Conservation (phyloP, 2,888 invertebrate genomes). For the Ormyrus thymus region DNA sequence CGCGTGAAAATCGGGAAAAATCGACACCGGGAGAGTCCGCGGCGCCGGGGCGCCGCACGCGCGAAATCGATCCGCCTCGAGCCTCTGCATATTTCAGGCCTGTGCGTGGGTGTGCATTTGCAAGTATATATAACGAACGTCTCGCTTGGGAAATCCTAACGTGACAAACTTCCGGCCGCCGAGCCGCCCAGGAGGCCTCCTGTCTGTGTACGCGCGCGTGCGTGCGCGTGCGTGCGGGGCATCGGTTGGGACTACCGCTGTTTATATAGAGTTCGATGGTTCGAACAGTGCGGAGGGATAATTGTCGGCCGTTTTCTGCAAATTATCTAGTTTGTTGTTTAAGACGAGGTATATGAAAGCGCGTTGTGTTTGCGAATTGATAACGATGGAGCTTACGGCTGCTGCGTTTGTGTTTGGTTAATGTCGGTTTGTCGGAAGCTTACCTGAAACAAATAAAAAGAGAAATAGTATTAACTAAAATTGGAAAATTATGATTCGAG, state of each 20-base stretch:
- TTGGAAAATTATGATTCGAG: too few species aligned
- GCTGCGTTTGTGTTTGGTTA: neutral
- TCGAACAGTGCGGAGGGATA: too few species aligned
- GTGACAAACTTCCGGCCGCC: conserved; percentile 61
- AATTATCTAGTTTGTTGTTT: too few species aligned
- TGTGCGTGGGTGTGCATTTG: neutral
- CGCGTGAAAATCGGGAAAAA: too few species aligned
- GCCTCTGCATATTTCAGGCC: conserved; percentile 38
- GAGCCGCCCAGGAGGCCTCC: neutral
- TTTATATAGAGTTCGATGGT: neutral
- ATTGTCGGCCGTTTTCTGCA: too few species aligned
- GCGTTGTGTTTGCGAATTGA: too few species aligned
- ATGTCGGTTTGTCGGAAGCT: neutral
- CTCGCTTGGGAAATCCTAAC: conserved; percentile 73
- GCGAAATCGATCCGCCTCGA: conserved; percentile 15
- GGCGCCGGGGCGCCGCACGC: neutral
- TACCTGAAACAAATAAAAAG: conserved; percentile 6
- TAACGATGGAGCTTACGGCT: neutral
- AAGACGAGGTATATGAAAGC: too few species aligned
- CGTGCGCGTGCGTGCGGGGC: neutral
- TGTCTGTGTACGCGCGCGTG: neutral
- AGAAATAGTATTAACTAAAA: neutral
- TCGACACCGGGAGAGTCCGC: neutral
- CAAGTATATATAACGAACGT: conserved; percentile 58
- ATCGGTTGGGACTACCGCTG: neutral